Base-by-base conservation (phyloP, 2,113 vertebrate species). In the Struthidea cinerea region DNA sequence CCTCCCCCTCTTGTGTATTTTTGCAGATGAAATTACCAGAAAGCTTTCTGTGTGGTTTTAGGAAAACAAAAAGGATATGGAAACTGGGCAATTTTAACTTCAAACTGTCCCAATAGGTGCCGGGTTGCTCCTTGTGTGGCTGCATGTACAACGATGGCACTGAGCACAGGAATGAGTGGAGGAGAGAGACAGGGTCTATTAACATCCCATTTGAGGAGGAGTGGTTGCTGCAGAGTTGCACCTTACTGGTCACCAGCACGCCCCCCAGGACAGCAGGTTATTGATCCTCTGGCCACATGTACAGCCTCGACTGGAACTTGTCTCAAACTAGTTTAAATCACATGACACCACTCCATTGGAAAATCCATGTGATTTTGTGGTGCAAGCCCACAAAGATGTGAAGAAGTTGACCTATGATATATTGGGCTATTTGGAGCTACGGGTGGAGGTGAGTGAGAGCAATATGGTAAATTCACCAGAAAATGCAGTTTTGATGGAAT, bases 1-100 rank as follows among this genome's bases (percentile, higher is more conserved):
- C 50, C 2, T 10, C 2, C 11, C 19, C 0, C 20, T 13, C 3
- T 55, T 50, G 9, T n/a, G 23, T 1, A 1, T 53, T 77, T 81
- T 32, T 75, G 46, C 14, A 22, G 35, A 52, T 5, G 24, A 75
- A 89, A 70, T 70, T 27, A 46, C 33, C 18, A 81, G 41, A 50
- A 94, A 53, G 27, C 3, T 59, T 87, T 86, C n/a, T 84, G 41
- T 44, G 16, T 7, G 7, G 11, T 65, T 94, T 80, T 44, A 86
- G 35, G 49, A 46, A 61, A 64, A 64, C 13, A 19, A 39, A 79
- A 70, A 55, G 4, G 39, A 14, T 23, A 35, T 8, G 22, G 35
- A 64, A 93, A 70, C 8, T 1, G 35, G 10, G n/a, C 4, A 59
- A 1, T 81, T 94, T 74, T 35, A 42, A 50, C 6, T 83, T 53